phyloP scores from a whole-genome alignment of 2,888 invertebrate genomes.

The Patella caerulea region DNA sequence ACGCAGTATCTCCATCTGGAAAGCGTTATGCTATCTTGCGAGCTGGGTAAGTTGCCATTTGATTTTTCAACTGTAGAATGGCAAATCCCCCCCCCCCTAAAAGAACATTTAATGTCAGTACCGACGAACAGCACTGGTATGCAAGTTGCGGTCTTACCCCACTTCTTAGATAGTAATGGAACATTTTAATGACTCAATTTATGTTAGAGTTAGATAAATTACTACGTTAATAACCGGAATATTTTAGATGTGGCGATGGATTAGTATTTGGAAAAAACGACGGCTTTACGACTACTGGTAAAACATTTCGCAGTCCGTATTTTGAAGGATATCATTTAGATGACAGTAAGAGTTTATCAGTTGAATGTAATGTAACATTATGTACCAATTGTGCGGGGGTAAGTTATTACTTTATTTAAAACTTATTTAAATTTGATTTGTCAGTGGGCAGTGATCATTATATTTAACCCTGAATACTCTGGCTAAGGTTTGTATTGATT shows the following conservation, averaged over 20 bases:
- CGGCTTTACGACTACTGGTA: neutral
- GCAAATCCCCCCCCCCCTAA: too few species aligned
- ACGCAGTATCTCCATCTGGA: neutral
- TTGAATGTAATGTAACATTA: neutral
- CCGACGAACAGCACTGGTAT: too few species aligned
- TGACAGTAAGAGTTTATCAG: neutral
- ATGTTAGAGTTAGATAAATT: too few species aligned
- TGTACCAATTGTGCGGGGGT: neutral
- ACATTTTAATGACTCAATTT: too few species aligned
- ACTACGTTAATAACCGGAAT: too few species aligned
- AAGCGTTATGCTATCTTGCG: neutral
- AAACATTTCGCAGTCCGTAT: neutral
- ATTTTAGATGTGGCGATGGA: constrained; percentile 3
- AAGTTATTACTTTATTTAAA: neutral
- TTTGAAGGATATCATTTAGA: neutral
- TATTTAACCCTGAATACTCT: neutral
- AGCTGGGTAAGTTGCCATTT: neutral
- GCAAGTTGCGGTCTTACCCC: too few species aligned
- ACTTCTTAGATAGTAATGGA: too few species aligned
- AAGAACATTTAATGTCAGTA: too few species aligned
- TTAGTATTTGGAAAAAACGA: neutral
- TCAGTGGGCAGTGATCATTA: too few species aligned
- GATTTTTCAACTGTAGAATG: neutral
- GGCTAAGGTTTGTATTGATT: neutral
- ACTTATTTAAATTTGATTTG: neutral